These are phyloP conservation scores for Hecatera dysodea DNA, from an alignment of 2,888 invertebrate species.

Conservation along the genomic window DNA sequence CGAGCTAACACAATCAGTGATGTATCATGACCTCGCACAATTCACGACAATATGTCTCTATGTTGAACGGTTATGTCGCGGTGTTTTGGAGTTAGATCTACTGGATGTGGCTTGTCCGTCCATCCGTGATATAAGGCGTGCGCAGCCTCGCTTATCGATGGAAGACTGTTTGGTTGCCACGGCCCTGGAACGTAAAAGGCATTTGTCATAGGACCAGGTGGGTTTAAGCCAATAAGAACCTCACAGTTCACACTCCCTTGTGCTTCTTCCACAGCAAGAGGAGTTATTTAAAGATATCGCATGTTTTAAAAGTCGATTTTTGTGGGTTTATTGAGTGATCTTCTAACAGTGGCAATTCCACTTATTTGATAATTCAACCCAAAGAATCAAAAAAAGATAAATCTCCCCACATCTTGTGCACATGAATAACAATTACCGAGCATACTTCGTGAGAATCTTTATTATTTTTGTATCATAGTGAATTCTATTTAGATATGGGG, in stretches of 20 bases:
- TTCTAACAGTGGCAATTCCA: too few relatives aligned
- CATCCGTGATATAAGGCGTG: neutral
- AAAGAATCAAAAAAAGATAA: too few relatives aligned
- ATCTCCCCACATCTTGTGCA: neutral
- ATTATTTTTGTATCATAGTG: slow-evolving; percentile 44
- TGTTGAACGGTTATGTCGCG: slow-evolving; percentile 26
- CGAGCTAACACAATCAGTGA: slow-evolving; percentile 40
- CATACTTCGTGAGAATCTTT: slow-evolving; percentile 28
- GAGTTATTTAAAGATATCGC: too few relatives aligned
- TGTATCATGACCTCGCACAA: slow-evolving; percentile 42
- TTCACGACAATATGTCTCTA: slow-evolving; percentile 48
- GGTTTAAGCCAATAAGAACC: too few relatives aligned
- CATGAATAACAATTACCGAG: slow-evolving; percentile 46
- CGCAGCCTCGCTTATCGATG: neutral
- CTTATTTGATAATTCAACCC: too few relatives aligned
- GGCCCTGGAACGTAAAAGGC: too few relatives aligned
- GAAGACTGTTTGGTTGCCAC: too few relatives aligned
- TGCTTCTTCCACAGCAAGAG: too few relatives aligned
- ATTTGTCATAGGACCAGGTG: too few relatives aligned
- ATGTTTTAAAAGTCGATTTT: too few relatives aligned
- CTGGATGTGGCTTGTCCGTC: slow-evolving; percentile 29
- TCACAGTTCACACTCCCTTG: too few relatives aligned
- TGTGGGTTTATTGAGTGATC: too few relatives aligned
- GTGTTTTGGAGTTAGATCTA: neutral
- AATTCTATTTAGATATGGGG: slow-evolving; percentile 30